Evolutionary conservation across 2,113 vertebrate species (phyloP), one percentile per base, ranked within the genome.

Genomic region (Ammospiza nelsoni): DNA sequence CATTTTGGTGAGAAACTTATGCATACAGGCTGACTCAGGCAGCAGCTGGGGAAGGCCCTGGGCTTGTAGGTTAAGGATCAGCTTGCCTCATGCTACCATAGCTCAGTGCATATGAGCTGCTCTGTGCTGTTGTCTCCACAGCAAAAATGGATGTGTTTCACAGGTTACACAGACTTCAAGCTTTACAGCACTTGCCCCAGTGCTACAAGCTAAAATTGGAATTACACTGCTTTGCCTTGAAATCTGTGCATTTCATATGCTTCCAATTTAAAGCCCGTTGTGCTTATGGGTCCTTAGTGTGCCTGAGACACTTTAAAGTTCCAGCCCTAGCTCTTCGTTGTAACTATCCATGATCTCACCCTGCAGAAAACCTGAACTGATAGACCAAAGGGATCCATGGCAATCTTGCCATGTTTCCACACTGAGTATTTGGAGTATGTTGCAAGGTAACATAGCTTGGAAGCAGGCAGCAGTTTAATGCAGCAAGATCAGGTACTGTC

Each of bases 1-100:
- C 84, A 95, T 94, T 85, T 95, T 92, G 58, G 96, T 96, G 94
- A 95, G 96, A 97, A 94, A 89, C 33, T 69, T 94, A 62, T 10
- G 19, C 24, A 18, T 83, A 61, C 82, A 87, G 84, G 84, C 77
- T 92, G 68, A 61, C 37, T 31, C 80, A 91, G 71, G 51, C 82
- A 81, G 87, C 75, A 77, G 46, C 52, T 92, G 41, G 27, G 55
- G 85, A 96, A 87, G 73, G 63, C 77, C 75, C 52, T 77, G 37
- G 89, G 72, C 86, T 84, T 71, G 19, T 12, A 74, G 84, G 55
- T 89, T 89, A 85, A 85, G 79, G 91, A 96, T 94, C 90, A 86
- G 39, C 19, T 82, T 83, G 93, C 86, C 62, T 93, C 78, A 63
- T 28, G 12, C 5, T 69, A 62, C 79, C 0, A 0, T 61, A 87